Base-by-base conservation (phyloP, 2,113 vertebrate species). In the Oreochromis aureus region DNA sequence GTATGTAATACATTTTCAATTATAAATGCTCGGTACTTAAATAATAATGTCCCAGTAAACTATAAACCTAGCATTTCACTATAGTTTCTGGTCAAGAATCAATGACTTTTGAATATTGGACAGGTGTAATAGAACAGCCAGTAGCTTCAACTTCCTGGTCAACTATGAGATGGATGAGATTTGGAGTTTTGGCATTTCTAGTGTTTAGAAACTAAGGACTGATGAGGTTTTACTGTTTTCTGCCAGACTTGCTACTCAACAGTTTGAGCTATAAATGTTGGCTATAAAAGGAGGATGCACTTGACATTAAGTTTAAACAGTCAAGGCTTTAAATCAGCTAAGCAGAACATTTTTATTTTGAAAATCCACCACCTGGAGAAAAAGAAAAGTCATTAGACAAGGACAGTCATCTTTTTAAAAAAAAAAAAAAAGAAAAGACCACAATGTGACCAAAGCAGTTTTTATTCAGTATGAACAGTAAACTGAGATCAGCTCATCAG, bases 391-490 rank as follows among this genome's bases (percentile, higher is more conserved):
- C 22, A 13, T 56, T 27, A 56, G 55, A 12, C 22, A 27, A 7
- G 12, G 53, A 54, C 22, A 22, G 5, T 11, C 53, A 54, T 54
- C 10, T 24, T 24, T 22, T 22, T 22, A 22, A n/a, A 6, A 54
- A 24, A 11, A n/a, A n/a, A n/a, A n/a, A n/a, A 2, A 4, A 2
- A 1, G 1, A 2, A 10, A 5, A 27, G 27, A 27, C 27, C 27
- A 41, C 39, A 41, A 3, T 10, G 11, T 41, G 39, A 41, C 39
- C 39, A 41, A 41, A 41, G 4, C 10, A 41, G 39, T 41, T 41
- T 41, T 41, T 11, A 41, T 41, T 41, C 4, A 41, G 10, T 41
- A 41, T 41, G 10, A 41, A 41, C 10, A 10, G 11, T 9, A 9
- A 9, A 8, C 36, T 39, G 39, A 41, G 39, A 41, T 10, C 39